Conservation (phyloP, 2,888 invertebrate species). For the Cantharis nigra region DNA sequence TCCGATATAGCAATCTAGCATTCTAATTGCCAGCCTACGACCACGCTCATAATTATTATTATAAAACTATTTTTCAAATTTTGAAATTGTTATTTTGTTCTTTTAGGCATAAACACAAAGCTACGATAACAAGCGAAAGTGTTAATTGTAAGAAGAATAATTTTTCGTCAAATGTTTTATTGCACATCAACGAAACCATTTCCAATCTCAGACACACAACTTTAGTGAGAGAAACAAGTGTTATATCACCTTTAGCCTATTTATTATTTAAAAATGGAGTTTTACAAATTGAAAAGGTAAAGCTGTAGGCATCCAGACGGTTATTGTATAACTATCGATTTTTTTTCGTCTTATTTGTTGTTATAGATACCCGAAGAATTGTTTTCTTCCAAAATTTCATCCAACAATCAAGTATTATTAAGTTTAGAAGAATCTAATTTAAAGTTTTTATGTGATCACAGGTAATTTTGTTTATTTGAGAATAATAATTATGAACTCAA, state of each 20-base stretch:
- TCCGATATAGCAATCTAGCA: too few species aligned
- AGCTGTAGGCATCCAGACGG: background rate
- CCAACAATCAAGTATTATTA: slow-evolving; percentile 44
- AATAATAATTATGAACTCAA: too few species aligned
- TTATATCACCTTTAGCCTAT: slow-evolving; percentile 63
- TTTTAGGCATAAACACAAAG: slow-evolving; percentile 61
- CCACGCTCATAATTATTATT: too few species aligned
- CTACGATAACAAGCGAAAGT: slow-evolving; percentile 66
- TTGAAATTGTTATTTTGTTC: background rate
- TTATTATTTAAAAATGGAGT: slow-evolving; percentile 59
- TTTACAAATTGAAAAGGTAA: slow-evolving; percentile 44
- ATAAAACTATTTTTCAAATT: too few species aligned
- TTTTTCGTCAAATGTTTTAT: slow-evolving; percentile 57
- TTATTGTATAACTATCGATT: too few species aligned
- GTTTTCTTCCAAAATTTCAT: slow-evolving; percentile 27
- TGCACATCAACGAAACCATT: slow-evolving; percentile 64
- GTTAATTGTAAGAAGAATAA: slow-evolving; percentile 62
- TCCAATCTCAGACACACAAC: slow-evolving; percentile 61
- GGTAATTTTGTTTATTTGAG: slow-evolving; percentile 41
- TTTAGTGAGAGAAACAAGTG: slow-evolving; percentile 62
- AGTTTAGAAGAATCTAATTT: slow-evolving; percentile 51
- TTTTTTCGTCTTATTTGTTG: slow-evolving; percentile 20
- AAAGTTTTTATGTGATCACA: slow-evolving; percentile 50
- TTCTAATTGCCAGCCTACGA: too few species aligned
- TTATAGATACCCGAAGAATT: slow-evolving; percentile 36